A percentile compares a stretch with the other conserved stretches of the same genome.
phyloP scores from a whole-genome alignment of 2,888 invertebrate species.

The Himalopsyche japonica region DNA sequence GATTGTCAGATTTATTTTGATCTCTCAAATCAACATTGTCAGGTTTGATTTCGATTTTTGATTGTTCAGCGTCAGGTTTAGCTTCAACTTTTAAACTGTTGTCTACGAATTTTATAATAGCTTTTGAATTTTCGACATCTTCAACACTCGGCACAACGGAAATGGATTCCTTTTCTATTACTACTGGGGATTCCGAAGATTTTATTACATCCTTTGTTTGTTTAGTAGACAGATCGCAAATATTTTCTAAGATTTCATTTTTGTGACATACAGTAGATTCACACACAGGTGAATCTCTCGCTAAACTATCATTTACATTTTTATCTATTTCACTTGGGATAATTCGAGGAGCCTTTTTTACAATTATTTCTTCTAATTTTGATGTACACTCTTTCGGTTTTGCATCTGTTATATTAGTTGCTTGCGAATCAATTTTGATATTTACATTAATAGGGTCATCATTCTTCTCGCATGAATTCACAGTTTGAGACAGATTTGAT shows the following conservation, averaged over 20 bases:
- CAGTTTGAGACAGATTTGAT: background rate
- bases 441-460: too few species aligned
- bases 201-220: background rate
- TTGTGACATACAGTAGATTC: background rate
- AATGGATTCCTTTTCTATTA: background rate
- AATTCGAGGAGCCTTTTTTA: background rate
- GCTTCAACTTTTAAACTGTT: background rate
- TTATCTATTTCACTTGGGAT: background rate
- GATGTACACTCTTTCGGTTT: background rate
- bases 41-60: background rate
- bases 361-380: background rate
- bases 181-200: background rate
- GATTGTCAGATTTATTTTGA: background rate
- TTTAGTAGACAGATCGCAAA: background rate
- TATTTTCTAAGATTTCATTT: background rate
- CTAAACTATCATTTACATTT: background rate
- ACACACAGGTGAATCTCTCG: background rate
- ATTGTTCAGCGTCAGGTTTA: background rate
- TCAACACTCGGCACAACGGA: background rate
- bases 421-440: too few species aligned
- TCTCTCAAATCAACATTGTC: background rate
- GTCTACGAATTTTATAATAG: background rate
- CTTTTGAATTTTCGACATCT: background rate
- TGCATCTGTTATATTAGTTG: too few species aligned
- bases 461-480: background rate